Evolutionary conservation across 2,797 vertebrate species (phyloP).

Genomic region (Tauraco hartlaubi): DNA sequence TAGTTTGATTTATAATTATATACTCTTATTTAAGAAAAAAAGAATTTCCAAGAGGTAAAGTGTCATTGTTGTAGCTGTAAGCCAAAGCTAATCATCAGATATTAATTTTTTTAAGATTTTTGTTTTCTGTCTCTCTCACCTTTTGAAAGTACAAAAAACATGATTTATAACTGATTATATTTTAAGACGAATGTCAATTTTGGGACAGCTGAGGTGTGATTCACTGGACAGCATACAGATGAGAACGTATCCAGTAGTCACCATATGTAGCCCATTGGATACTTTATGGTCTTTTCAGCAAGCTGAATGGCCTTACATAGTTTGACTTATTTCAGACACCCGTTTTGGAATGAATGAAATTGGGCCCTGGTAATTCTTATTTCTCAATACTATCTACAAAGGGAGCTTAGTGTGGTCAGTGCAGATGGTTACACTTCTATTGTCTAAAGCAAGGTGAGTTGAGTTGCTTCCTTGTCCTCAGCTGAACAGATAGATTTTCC

Average conservation of each 20-base stretch:
- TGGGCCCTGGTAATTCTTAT: neutral
- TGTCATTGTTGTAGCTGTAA: neutral
- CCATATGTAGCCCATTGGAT: neutral
- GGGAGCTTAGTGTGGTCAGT: neutral
- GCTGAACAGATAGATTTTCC: neutral
- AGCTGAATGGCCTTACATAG: neutral
- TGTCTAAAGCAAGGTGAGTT: neutral
- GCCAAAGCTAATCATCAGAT: neutral
- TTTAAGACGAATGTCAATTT: neutral
- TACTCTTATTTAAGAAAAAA: neutral
- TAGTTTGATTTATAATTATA: neutral
- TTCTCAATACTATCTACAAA: neutral
- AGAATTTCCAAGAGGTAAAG: neutral
- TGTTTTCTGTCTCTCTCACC: neutral
- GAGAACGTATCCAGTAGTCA: neutral
- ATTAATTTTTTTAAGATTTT: neutral
- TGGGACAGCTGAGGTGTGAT: neutral
- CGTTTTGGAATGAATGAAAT: neutral
- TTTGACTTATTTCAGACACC: neutral
- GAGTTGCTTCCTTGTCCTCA: neutral
- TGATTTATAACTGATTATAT: neutral
- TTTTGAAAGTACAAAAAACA: rapidly evolving
- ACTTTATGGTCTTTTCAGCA: neutral
- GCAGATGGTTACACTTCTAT: neutral
- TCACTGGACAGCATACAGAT: neutral